Evolutionary conservation across 2,888 invertebrate species (phyloP).

Genomic region (Dendrolimus pini): DNA sequence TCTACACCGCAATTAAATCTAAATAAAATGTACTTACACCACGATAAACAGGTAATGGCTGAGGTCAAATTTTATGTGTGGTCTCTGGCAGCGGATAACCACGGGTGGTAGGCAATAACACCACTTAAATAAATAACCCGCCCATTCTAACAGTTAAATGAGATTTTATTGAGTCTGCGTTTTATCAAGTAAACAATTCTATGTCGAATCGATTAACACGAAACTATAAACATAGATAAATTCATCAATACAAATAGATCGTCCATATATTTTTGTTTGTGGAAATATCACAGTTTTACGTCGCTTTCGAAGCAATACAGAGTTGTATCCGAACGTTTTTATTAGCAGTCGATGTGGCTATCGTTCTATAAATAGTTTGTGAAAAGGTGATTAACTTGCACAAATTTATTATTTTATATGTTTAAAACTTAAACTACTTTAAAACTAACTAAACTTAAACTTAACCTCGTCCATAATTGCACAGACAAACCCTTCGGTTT

Average conservation of each 20-base stretch:
- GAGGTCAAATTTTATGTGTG: conserved; percentile 53
- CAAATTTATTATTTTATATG: background rate
- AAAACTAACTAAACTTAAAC: no score
- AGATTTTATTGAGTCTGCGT: conserved; percentile 63
- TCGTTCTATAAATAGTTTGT: conserved; percentile 14
- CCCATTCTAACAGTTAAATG: conserved; percentile 41
- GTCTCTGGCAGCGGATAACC: conserved; percentile 33
- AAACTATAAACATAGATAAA: conserved; percentile 64
- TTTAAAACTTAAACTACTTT: background rate
- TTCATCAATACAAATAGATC: conserved; percentile 53
- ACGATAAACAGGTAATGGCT: conserved; percentile 22
- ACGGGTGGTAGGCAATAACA: conserved; percentile 44
- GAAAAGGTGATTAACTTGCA: background rate
- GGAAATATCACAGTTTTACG: conserved; percentile 25
- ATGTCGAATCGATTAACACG: conserved; percentile 40
- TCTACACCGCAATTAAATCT: conserved; percentile 16
- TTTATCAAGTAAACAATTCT: conserved; percentile 47
- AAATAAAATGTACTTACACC: conserved; percentile 16
- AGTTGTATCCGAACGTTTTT: conserved; percentile 9
- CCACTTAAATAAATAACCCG: conserved; percentile 69
- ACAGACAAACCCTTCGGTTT: no score
- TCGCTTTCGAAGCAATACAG: conserved; percentile 13
- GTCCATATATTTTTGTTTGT: conserved; percentile 17
- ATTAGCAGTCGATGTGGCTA: conserved; percentile 13
- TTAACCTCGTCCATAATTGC: no score